A percentile compares a stretch with the other conserved stretches of the same genome.
phyloP scores from a whole-genome alignment of 2,113 vertebrate species.

The Pangasianodon gigas region DNA sequence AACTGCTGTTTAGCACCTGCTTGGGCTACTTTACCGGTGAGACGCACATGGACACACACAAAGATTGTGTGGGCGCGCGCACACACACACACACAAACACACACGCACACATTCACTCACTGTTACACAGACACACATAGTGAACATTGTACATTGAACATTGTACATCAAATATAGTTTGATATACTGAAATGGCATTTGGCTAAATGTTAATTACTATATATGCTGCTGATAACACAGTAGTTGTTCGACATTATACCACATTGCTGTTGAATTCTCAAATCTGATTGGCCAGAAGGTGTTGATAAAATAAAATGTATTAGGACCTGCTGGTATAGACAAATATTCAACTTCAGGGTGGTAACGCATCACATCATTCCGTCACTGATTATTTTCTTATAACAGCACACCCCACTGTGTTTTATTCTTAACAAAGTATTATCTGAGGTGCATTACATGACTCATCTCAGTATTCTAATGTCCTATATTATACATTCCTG shows the following conservation, averaged over 20 bases:
- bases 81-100: not conserved
- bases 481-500: not conserved
- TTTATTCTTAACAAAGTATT: not conserved
- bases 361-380: not conserved
- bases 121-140: not conserved
- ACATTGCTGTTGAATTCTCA: not conserved
- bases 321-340: not conserved
- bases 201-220: not conserved
- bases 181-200: not conserved
- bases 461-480: not conserved
- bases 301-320: not conserved
- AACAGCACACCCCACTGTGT: not conserved
- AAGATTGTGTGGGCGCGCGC: not conserved
- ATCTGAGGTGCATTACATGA: not conserved
- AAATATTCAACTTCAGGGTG: not conserved
- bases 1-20: constrained; percentile 20
- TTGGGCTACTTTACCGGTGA: constrained; percentile 19
- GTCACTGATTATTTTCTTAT: not conserved
- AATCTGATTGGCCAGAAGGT: not conserved
- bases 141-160: not conserved
- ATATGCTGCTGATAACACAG: not conserved
- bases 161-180: not conserved
- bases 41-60: not conserved
- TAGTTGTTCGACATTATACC: not conserved
- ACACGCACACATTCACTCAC: not conserved